Percentiles rank a stretch among this genome's conserved stretches.
These are phyloP conservation scores for Cryptus armator DNA, from an alignment of 2,888 invertebrate species.

Conservation along the genomic window DNA sequence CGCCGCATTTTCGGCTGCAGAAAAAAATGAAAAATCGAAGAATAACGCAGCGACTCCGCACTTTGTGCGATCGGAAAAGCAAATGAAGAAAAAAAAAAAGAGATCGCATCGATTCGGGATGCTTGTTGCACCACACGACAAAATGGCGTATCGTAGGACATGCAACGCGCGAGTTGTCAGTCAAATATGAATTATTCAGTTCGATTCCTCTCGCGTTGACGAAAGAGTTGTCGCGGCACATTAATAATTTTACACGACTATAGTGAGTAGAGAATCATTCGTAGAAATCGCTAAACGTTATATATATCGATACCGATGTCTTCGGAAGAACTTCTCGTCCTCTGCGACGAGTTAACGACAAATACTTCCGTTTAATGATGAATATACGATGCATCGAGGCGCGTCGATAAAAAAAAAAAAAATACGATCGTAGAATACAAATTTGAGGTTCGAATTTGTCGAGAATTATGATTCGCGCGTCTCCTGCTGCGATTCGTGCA, in stretches of 20 bases:
- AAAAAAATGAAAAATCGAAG: not conserved
- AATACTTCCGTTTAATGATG: conserved; percentile 28
- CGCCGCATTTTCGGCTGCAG: not conserved
- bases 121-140: not conserved
- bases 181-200: conserved; percentile 59
- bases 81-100: conserved; percentile 32
- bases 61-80: conserved; percentile 26
- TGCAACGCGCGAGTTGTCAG: not conserved
- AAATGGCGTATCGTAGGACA: not conserved
- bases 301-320: conserved; percentile 29
- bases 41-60: not conserved
- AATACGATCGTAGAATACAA: conserved; percentile 28
- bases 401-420: conserved; percentile 1
- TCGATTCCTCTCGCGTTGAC: conserved; percentile 31
- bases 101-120: conserved; percentile 29
- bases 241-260: conserved; percentile 47
- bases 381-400: conserved; percentile 46
- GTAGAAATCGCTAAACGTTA: conserved; percentile 30
- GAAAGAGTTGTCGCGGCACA: conserved; percentile 30
- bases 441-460: not conserved
- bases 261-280: conserved; percentile 34
- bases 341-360: not conserved
- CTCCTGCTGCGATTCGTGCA: not conserved
- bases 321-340: conserved; percentile 16
- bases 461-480: conserved; percentile 1